Evolutionary conservation across 2,113 vertebrate genomes (phyloP).

Genomic region (Sigmodon hispidus): DNA sequence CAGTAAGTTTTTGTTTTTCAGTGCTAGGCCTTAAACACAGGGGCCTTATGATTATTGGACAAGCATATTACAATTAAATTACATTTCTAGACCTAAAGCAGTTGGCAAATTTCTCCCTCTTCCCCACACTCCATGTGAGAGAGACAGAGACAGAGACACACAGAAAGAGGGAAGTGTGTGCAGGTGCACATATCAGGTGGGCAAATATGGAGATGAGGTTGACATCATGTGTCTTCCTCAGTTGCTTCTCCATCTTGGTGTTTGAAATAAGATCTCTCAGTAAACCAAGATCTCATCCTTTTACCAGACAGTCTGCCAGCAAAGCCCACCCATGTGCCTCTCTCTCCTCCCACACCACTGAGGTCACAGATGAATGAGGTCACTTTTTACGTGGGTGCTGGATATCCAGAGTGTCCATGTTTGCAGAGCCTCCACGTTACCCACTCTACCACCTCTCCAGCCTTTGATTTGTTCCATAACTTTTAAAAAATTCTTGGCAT

Average conservation of each 20-base stretch:
- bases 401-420: neutral
- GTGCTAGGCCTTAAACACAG: neutral
- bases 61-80: neutral
- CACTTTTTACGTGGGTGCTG: neutral
- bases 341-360: neutral
- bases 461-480: neutral
- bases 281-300: neutral
- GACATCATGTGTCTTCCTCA: neutral
- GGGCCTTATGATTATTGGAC: neutral
- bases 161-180: too few species aligned
- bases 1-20: neutral
- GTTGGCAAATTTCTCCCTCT: neutral
- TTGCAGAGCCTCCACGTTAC: neutral
- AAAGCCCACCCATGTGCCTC: too few species aligned
- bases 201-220: neutral
- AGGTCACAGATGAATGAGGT: neutral
- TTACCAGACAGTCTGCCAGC: neutral
- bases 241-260: neutral
- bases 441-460: neutral
- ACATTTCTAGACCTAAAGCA: neutral
- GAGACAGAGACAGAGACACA: too few species aligned
- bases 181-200: neutral
- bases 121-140: fast-evolving
- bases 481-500: constrained; percentile 7
- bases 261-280: neutral